Conservation (phyloP, 2,888 invertebrate genomes). For the Amblyjoppa fuscipennis region DNA sequence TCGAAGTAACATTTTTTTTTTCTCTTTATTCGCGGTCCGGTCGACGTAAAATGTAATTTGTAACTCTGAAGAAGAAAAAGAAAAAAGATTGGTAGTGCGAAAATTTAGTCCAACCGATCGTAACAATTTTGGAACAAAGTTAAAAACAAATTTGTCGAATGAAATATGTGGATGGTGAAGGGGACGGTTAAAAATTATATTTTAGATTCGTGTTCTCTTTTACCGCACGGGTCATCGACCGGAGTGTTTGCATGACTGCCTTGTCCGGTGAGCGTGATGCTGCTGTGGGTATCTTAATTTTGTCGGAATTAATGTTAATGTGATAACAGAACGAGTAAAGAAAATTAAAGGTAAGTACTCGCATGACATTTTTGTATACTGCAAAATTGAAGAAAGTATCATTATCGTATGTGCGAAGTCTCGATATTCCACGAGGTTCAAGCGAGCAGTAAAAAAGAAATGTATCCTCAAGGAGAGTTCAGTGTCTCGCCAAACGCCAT, state of each 20-base stretch:
- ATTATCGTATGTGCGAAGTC: constrained; percentile 33
- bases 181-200: neutral
- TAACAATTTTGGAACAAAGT: neutral
- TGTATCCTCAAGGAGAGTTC: constrained; percentile 21
- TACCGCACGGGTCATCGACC: neutral
- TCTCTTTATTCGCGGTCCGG: neutral
- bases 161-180: neutral
- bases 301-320: neutral
- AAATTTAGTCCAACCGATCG: neutral
- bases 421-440: constrained; percentile 36
- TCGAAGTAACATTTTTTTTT: constrained; percentile 11
- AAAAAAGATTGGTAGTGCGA: neutral
- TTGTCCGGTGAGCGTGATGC: neutral
- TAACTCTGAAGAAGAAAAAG: neutral
- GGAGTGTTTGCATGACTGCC: neutral
- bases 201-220: neutral
- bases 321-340: neutral
- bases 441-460: constrained; percentile 7
- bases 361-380: neutral
- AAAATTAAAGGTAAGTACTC: neutral
- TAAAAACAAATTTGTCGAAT: neutral
- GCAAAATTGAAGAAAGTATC: constrained; percentile 23
- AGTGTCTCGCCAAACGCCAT: constrained; percentile 72
- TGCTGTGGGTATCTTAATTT: neutral
- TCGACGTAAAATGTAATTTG: neutral